Base-by-base conservation (phyloP, 2,113 vertebrate genomes). In the Semnornis frantzii region DNA sequence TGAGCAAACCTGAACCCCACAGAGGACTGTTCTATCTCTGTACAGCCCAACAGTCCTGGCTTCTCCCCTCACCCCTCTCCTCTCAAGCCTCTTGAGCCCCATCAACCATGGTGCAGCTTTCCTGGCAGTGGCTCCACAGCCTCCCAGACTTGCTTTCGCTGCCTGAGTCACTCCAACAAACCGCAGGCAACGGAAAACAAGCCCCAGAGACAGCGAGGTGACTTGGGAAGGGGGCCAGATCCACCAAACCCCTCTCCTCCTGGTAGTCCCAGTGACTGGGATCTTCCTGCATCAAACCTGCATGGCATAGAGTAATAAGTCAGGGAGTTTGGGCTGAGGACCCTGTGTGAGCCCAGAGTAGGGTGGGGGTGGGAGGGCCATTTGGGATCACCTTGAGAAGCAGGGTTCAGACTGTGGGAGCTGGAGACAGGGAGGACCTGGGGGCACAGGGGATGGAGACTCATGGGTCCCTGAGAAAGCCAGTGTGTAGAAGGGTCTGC, bases 71-170 rank as follows among this genome's bases (percentile, higher is more conserved):
- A 24, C 8, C 18, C 15, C 6, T 20, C 39, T 63, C n/a, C 30
- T 17, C 13, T 64, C 10, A 15, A 10, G 5, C 11, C 16, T 31
- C 0, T 18, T 28, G 8, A 55, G 70, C 37, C 27, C 54, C 54
- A 42, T 20, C 8, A 15, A 15, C 37, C 37, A 44, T 7, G 5
- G 33, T 13, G 31, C 75, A 72, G 30, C 23, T 77, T 52, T 57
- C 63, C 39, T 12, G 4, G 94, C 59, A 57, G 95, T 3, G 2
- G 65, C 42, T 93, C 74, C 96, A 62, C 96, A 85, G 96, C 97
- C 97, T 98, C 97, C 98, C 98, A 98, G 99, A 98, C 98, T 99
- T 99, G 98, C 98, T 99, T 99, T 99, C 98, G 98, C 99, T 99
- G 99, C 99, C 99, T 99, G 99, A 98, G 98, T 98, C 93, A 91